phyloP scores from a whole-genome alignment of 92 coral and sea anemone genomes.

The Palythoa heliodiscus region DNA sequence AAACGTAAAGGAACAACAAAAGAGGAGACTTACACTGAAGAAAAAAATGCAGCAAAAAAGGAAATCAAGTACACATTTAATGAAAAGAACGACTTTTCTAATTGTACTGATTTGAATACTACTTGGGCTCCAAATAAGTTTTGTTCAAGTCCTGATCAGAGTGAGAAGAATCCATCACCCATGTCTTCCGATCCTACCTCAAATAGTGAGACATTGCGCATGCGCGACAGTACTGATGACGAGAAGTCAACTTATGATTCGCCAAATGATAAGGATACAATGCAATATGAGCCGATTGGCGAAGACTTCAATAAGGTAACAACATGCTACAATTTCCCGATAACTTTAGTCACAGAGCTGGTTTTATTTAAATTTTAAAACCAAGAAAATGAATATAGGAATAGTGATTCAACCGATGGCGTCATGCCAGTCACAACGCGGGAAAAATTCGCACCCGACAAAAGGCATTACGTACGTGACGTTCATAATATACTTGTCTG shows the following conservation, averaged over 20 bases:
- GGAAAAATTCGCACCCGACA: too few relatives aligned
- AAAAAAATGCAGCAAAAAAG: too few relatives aligned
- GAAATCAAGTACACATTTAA: background rate
- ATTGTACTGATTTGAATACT: background rate
- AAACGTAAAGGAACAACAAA: background rate
- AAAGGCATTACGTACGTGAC: too few relatives aligned
- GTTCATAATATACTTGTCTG: too few relatives aligned
- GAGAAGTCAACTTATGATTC: background rate
- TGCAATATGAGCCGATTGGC: background rate
- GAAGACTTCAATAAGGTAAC: constrained; percentile 27
- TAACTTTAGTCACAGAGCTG: background rate
- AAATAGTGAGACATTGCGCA: background rate
- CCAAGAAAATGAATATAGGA: background rate
- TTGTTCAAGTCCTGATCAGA: background rate
- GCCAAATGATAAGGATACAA: background rate
- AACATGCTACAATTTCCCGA: background rate
- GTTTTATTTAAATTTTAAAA: background rate
- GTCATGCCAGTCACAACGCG: too few relatives aligned
- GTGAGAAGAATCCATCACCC: background rate
- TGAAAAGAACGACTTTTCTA: background rate
- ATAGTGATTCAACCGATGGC: too few relatives aligned
- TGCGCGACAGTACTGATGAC: background rate
- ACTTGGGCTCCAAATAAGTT: background rate
- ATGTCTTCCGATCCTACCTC: background rate
- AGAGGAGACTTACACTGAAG: background rate